Evolutionary conservation across 2,113 vertebrate species (phyloP).

Genomic region (Chelonoidis abingdonii): DNA sequence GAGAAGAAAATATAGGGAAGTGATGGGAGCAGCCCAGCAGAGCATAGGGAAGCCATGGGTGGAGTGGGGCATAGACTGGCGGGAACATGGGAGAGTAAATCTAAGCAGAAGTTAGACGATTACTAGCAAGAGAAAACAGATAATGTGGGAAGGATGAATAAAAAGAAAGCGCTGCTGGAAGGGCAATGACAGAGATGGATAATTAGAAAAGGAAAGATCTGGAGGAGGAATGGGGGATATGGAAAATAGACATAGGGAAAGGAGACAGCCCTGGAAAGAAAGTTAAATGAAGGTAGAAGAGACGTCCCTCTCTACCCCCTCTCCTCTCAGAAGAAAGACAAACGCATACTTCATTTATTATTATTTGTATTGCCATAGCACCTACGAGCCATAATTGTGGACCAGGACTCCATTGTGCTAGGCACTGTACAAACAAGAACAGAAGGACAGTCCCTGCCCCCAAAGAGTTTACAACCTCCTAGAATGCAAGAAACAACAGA

Average conservation of each 20-base stretch:
- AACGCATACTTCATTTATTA: neutral
- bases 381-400: neutral
- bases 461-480: neutral
- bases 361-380: neutral
- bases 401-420: neutral
- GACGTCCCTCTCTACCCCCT: fast-evolving
- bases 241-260: fast-evolving
- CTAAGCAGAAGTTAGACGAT: neutral
- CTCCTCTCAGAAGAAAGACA: neutral
- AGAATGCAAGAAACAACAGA: neutral
- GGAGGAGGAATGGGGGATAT: neutral
- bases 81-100: neutral
- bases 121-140: neutral
- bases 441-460: neutral
- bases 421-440: neutral
- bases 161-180: neutral
- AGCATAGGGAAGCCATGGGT: neutral
- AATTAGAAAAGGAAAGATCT: neutral
- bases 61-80: neutral
- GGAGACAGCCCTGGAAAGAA: neutral
- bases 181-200: neutral
- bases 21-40: neutral
- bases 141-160: neutral
- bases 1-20: neutral
- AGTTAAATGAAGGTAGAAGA: neutral